phyloP scores from a whole-genome alignment of 2,113 vertebrate species.

The Syngnathoides biaculeatus region DNA sequence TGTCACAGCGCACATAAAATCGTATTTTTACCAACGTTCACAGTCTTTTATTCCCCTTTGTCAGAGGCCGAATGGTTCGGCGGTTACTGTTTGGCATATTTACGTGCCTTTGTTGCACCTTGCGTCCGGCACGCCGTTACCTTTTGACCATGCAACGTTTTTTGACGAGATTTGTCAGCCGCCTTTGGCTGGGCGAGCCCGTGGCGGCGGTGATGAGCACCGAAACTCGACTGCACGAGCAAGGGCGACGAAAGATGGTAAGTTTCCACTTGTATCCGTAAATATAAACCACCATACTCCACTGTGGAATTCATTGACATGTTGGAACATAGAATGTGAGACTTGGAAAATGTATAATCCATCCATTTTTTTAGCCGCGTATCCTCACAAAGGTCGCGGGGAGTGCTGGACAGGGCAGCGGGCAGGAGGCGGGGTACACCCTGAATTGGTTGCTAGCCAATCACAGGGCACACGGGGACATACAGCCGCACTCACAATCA shows the following conservation, averaged over 20 bases:
- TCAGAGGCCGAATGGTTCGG: slow-evolving; percentile 24
- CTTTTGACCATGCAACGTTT: slow-evolving; percentile 50
- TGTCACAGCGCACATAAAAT: neutral
- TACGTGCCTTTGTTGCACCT: slow-evolving; percentile 6
- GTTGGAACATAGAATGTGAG: too few relatives aligned
- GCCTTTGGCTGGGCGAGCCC: slow-evolving; percentile 38
- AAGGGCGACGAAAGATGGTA: slow-evolving; percentile 56
- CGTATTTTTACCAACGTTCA: neutral
- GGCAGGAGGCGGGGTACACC: too few relatives aligned
- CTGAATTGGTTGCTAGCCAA: too few relatives aligned
- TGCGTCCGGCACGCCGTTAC: slow-evolving; percentile 17
- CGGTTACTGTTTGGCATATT: neutral
- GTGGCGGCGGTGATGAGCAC: slow-evolving; percentile 28
- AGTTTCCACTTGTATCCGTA: slow-evolving; percentile 1
- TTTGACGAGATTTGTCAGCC: slow-evolving; percentile 43
- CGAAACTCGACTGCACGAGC: slow-evolving; percentile 22
- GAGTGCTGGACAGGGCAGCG: too few relatives aligned
- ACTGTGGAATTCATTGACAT: neutral
- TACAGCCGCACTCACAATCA: too few relatives aligned
- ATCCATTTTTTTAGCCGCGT: too few relatives aligned
- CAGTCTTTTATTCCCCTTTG: neutral
- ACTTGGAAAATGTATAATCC: too few relatives aligned
- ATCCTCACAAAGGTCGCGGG: too few relatives aligned
- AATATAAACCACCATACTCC: neutral
- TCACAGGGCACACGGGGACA: too few relatives aligned